These are phyloP conservation scores for Nibea albiflora DNA, from an alignment of 2,113 vertebrate genomes.

Conservation along the genomic window DNA sequence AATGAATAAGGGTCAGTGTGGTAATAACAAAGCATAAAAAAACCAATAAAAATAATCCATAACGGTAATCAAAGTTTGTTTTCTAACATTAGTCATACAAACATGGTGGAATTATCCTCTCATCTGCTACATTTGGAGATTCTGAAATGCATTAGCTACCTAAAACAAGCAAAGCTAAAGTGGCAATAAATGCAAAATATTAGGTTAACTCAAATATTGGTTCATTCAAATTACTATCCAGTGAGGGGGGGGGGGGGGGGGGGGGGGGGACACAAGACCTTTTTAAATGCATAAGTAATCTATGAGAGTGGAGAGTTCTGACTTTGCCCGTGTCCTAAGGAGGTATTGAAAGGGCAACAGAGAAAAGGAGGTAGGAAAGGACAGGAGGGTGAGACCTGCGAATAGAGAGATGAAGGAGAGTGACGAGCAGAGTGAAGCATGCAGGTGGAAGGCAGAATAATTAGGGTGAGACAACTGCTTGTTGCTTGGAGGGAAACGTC, in stretches of 20 bases:
- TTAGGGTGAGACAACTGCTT: conserved; percentile 49
- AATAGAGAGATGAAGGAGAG: conserved; percentile 52
- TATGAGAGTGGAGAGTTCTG: conserved; percentile 57
- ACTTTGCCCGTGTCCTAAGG: conserved; percentile 73
- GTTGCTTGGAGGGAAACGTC: conserved; percentile 50
- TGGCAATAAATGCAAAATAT: conserved; percentile 21
- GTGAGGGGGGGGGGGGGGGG: no score
- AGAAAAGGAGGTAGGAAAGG: conserved; percentile 55
- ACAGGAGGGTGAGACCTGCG: conserved; percentile 43
- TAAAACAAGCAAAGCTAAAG: conserved; percentile 15
- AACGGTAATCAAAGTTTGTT: background rate
- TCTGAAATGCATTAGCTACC: background rate
- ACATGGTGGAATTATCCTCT: background rate
- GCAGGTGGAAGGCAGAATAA: conserved; percentile 59
- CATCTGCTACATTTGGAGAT: background rate
- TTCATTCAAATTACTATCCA: conserved; percentile 57
- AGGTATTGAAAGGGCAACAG: conserved; percentile 76
- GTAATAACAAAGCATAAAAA: background rate
- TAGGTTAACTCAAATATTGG: conserved; percentile 26
- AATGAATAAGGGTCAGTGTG: background rate
- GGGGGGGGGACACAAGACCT: no score
- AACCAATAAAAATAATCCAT: background rate
- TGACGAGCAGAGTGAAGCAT: conserved; percentile 37
- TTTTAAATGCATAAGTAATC: conserved; percentile 83
- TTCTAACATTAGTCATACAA: background rate